phyloP scores from a whole-genome alignment of 2,113 vertebrate genomes.

The Panurus biarmicus region DNA sequence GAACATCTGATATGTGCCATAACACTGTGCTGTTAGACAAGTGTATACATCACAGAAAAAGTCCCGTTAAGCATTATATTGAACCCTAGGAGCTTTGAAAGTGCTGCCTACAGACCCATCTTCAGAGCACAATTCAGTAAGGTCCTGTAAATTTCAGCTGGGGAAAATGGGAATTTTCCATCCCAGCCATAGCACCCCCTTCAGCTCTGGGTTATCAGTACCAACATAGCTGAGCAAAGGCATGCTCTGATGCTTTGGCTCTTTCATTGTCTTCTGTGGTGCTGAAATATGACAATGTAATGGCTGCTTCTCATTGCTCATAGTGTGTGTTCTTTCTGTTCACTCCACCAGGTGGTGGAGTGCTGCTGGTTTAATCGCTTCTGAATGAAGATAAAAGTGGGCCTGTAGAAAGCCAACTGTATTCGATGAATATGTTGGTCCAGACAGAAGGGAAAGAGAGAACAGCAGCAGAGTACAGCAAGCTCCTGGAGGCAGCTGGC shows the following conservation, averaged over 20 bases:
- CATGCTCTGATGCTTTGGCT: neutral
- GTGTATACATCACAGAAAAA: neutral
- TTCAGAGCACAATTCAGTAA: neutral
- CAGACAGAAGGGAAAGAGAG: constrained; percentile 84
- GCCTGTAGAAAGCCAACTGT: constrained; percentile 74
- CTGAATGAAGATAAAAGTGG: constrained; percentile 78
- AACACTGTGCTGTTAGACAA: neutral
- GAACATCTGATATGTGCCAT: neutral
- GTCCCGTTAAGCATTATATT: neutral
- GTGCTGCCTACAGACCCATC: neutral
- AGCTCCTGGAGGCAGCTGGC: constrained; percentile 73
- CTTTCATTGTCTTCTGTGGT: neutral
- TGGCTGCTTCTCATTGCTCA: neutral
- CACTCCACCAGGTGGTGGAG: constrained; percentile 70
- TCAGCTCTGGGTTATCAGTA: neutral
- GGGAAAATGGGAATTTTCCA: neutral
- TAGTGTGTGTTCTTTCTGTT: neutral
- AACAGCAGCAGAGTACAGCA: constrained; percentile 67
- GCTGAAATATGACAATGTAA: neutral
- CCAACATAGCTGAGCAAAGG: accelerated
- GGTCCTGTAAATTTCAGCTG: neutral
- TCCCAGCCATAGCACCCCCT: neutral
- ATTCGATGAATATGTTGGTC: constrained; percentile 84
- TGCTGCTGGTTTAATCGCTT: constrained; percentile 78
- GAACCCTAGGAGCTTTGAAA: neutral